Evolutionary conservation across 1,140 invertebrate genomes (phyloP), one percentile per base, ranked within the genome.

Genomic region (Coptotermes formosanus): DNA sequence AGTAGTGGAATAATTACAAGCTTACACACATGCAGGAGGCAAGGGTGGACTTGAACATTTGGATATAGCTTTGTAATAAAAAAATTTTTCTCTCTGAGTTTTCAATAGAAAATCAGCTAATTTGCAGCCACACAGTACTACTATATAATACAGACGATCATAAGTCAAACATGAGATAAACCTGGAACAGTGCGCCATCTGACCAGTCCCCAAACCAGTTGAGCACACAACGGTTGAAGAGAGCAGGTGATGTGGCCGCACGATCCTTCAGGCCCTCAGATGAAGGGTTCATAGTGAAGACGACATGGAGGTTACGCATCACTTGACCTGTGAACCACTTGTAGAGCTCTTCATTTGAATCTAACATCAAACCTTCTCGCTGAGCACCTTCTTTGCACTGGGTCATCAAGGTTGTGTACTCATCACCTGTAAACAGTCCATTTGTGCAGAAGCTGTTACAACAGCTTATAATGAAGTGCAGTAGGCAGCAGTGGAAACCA

Each of bases 121-220:
- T 38, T 38, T 38, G 38, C 4, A 38, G 38, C 38, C 38, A 38
- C 38, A 38, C 38, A n/a, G 64, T n/a, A 3, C 21, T 69, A 23
- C n/a, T 69, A n/a, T 69, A 69, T 2, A 6, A 69, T 3, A 69
- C 21, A 82, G n/a, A 82, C 1, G 12, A 32, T 83, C 11, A 23
- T 32, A 48, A 81, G 52, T 23, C 86, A 45, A 9, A n/a, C 25
- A 84, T 23, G 82, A 32, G 81, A 86, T 69, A 92, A 87, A 97
- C 97, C 92, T 99, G 98, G 93, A 97, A 99, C 14, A 99, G 92
- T 3, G 99, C 98, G 23, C 97, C 97, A 90, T 99, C 97, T 21
- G 98, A 98, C 99, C 99, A 99, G 92, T 99, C 99, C 2, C 99
- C 99, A 91, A 99, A 99, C 99, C 99, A 99, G 91, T 99, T 99